Evolutionary conservation across 2,797 vertebrate genomes (phyloP).

Genomic region (Cyprinella venusta): DNA sequence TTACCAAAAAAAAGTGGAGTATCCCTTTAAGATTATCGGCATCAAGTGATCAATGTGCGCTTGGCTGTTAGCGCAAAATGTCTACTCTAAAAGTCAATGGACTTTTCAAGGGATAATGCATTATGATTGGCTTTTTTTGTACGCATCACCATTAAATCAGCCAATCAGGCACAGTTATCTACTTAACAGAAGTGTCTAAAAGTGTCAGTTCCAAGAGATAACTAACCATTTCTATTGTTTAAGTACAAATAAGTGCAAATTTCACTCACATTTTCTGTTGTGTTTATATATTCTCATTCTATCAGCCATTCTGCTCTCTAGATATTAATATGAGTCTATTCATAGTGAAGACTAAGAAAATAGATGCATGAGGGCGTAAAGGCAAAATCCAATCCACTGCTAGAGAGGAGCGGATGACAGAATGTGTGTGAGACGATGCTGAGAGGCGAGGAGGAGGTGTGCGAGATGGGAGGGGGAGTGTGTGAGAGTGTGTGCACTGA

Average conservation of each 20-base stretch:
- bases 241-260: background rate
- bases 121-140: background rate
- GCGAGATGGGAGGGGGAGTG: slow-evolving; percentile 61
- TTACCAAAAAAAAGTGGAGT: too few species aligned
- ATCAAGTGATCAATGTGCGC: background rate
- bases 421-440: slow-evolving; percentile 66
- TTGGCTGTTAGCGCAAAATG: background rate
- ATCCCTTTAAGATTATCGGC: background rate
- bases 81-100: background rate
- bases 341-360: background rate
- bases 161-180: background rate
- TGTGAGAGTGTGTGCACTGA: slow-evolving; percentile 62
- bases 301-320: background rate
- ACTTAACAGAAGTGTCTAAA: background rate
- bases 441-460: slow-evolving; percentile 61
- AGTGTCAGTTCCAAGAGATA: background rate
- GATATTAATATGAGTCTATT: background rate
- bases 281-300: background rate
- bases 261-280: background rate
- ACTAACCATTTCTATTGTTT: background rate
- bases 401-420: slow-evolving; percentile 44
- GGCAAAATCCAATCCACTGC: slow-evolving; percentile 9
- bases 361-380: background rate
- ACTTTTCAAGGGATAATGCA: background rate
- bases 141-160: background rate